Evolutionary conservation across 2,113 vertebrate species (phyloP).

Genomic region (Puffinus mauretanicus): DNA sequence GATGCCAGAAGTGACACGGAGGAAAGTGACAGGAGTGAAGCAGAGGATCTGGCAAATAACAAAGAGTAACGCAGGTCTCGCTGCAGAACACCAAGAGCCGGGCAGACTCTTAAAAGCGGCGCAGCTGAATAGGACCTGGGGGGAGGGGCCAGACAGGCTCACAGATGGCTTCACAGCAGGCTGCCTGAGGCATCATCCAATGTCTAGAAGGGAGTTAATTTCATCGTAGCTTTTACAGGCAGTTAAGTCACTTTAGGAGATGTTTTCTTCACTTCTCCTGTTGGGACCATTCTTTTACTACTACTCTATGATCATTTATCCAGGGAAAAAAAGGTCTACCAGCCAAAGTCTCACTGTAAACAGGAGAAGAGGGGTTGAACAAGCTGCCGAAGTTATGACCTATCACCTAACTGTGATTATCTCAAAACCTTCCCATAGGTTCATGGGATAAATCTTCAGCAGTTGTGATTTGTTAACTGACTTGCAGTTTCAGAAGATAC

Average conservation of each 20-base stretch:
- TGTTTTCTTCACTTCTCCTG: neutral
- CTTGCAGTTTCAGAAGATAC: neutral
- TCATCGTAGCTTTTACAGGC: neutral
- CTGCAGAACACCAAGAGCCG: constrained; percentile 39
- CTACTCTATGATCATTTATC: neutral
- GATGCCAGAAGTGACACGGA: constrained; percentile 81
- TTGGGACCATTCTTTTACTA: neutral
- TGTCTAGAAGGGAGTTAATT: neutral
- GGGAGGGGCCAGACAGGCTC: neutral
- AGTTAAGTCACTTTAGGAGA: neutral
- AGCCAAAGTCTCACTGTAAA: neutral
- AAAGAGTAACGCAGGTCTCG: constrained; percentile 46
- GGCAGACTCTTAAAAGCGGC: neutral
- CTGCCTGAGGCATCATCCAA: neutral
- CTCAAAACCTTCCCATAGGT: neutral
- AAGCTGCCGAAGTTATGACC: neutral
- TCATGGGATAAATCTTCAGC: neutral
- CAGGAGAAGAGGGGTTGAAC: neutral
- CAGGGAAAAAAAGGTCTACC: neutral
- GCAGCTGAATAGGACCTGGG: neutral
- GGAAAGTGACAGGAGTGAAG: constrained; percentile 32
- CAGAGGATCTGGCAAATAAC: constrained; percentile 22
- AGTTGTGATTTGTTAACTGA: too few species aligned
- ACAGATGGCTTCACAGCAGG: neutral
- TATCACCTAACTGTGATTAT: neutral